Evolutionary conservation across 2,113 vertebrate species (phyloP).

Genomic region (Sialia sialis): DNA sequence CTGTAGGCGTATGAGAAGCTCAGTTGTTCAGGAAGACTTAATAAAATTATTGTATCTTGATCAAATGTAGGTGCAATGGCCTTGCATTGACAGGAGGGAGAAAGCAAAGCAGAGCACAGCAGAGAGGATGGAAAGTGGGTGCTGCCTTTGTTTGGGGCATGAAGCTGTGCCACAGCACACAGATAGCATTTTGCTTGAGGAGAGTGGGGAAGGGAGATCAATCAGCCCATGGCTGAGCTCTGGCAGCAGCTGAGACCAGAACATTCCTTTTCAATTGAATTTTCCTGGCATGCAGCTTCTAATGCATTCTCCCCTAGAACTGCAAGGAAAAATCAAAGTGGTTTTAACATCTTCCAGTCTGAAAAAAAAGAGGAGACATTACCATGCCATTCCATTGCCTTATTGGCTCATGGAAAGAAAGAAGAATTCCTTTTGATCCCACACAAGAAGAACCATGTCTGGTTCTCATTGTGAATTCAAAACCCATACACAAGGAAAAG

Average conservation of each 20-base stretch:
- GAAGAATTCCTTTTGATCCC: conserved; percentile 1
- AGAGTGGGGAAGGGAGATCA: not conserved
- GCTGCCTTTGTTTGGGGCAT: not conserved
- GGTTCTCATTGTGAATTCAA: not conserved
- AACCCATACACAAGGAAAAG: not conserved
- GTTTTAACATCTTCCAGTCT: not conserved
- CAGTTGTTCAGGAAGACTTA: not conserved
- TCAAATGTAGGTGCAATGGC: not conserved
- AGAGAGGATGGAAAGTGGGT: not conserved
- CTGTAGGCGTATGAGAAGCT: fast-evolving
- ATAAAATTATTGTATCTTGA: not conserved
- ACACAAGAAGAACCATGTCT: not conserved
- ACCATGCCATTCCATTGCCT: not conserved
- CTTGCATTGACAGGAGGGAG: not conserved
- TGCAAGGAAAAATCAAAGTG: conserved; percentile 1
- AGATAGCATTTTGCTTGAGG: not conserved
- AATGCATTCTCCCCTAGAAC: not conserved
- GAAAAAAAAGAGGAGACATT: not conserved
- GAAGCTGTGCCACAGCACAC: not conserved
- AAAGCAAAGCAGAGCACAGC: not conserved
- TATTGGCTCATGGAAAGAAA: not conserved
- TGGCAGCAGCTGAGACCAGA: not conserved
- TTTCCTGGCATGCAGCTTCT: conserved; percentile 27
- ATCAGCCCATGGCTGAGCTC: not conserved
- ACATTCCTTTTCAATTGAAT: conserved; percentile 2